Evolutionary conservation across 1,140 invertebrate species (phyloP).

Genomic region (Drosophila hydei): DNA sequence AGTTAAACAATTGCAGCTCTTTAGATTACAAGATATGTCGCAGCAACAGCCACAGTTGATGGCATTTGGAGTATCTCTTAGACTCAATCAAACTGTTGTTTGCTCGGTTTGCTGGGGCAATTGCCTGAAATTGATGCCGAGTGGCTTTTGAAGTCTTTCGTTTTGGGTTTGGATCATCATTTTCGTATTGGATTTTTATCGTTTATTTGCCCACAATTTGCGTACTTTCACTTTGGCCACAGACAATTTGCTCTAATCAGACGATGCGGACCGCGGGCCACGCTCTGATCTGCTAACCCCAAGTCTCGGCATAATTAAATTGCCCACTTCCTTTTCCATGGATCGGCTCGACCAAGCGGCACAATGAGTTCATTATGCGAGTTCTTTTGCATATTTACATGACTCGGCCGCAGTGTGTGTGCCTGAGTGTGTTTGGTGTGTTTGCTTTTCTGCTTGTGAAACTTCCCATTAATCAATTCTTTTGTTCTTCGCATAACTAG

Average conservation of each 20-base stretch:
- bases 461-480: conserved; percentile 77
- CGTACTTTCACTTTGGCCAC: conserved; percentile 66
- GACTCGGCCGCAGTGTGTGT: neutral
- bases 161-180: conserved; percentile 10
- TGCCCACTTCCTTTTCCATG: conserved; percentile 66
- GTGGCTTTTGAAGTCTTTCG: conserved; percentile 42
- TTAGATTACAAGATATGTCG: too few relatives aligned
- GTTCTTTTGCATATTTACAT: conserved; percentile 41
- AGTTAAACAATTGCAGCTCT: neutral
- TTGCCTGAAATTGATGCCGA: conserved; percentile 30
- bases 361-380: conserved; percentile 73
- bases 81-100: neutral
- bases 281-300: conserved; percentile 65
- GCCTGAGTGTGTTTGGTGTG: conserved; percentile 10
- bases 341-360: conserved; percentile 23
- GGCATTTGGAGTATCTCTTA: too few relatives aligned
- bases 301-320: conserved; percentile 67
- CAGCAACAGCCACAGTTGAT: too few relatives aligned
- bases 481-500: conserved; percentile 69
- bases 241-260: conserved; percentile 61
- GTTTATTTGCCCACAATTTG: conserved; percentile 26
- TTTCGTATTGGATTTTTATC: conserved; percentile 24
- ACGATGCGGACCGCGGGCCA: conserved; percentile 7
- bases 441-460: conserved; percentile 52
- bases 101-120: conserved; percentile 10